Evolutionary conservation across 1,140 invertebrate genomes (phyloP).

Genomic region (Sitodiplosis mosellana): DNA sequence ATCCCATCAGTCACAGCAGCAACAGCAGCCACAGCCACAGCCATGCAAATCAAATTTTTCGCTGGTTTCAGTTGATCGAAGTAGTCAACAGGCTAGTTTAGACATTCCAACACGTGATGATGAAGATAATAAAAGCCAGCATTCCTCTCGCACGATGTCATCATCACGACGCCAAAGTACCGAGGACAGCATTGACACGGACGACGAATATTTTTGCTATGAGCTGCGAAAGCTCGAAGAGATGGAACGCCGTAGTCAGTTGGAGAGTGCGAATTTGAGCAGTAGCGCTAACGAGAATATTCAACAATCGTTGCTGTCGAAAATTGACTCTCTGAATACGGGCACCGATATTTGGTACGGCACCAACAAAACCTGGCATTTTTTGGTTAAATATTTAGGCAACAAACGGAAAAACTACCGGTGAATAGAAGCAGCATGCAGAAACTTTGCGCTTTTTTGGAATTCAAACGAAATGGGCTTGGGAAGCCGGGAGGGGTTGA

Average conservation of each 20-base stretch:
- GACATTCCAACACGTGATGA: conserved; percentile 56
- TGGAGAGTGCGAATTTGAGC: not conserved
- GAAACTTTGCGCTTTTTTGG: too few species aligned
- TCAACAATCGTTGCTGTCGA: too few species aligned
- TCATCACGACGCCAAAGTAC: conserved; percentile 77
- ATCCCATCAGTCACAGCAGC: not conserved
- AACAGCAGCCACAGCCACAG: conserved; percentile 9
- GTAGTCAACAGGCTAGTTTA: conserved; percentile 59
- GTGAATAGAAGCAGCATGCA: too few species aligned
- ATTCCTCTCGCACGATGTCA: conserved; percentile 69
- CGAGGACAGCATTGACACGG: conserved; percentile 80
- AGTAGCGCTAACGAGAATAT: too few species aligned
- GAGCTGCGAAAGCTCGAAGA: conserved; percentile 72
- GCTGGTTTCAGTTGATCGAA: conserved; percentile 21
- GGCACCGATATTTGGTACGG: too few species aligned
- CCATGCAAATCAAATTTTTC: conserved; percentile 1
- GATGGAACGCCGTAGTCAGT: conserved; percentile 48
- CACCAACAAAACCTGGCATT: conserved; percentile 9
- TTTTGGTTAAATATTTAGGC: not conserved
- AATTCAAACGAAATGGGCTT: too few species aligned
- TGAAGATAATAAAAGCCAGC: conserved; percentile 67
- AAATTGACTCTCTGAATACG: too few species aligned
- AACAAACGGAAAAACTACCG: too few species aligned
- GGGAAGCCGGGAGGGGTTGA: too few species aligned
- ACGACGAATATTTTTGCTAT: conserved; percentile 86